Evolutionary conservation across 1,140 invertebrate species (phyloP), one percentile per base, ranked within the genome.

Genomic region (Zophobas morio): DNA sequence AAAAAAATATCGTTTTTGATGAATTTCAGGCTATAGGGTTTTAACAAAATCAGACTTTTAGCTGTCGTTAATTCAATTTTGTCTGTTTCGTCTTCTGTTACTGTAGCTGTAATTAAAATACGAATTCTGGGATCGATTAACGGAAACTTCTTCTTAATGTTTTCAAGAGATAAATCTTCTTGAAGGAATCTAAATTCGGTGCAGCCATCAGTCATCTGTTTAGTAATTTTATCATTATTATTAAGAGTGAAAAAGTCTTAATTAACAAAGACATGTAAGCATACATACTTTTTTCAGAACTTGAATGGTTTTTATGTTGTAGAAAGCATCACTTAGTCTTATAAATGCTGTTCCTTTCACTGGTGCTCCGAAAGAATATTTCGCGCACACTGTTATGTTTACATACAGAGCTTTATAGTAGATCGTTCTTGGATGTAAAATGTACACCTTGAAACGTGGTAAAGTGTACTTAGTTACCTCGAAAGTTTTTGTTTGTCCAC

Each of bases 341-440:
- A 89, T 56, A 2, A 87, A 77, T n/a, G 88, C 82, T 40, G 83
- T 85, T 8, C 92, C 92, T 60, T 90, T 87, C 0, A 93, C 91
- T 0, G 89, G 88, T 80, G 91, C 90, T 2, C 91, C 92, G 78
- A 92, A 93, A 6, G 90, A 91, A 80, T 93, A 93, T 90, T 88
- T 91, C 2, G 90, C 90, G 81, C 90, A 92, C 8, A 93, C 88
- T 72, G 87, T 88, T 81, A 91, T 89, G 4, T 85, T 88, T 1
- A 92, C 83, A 32, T 84, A 85, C 49, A 88, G 84, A 53, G 88
- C 88, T 46, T 89, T 87, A 0, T 88, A 87, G 47, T 92, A 87
- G 40, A 92, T 89, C 47, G 88, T 91, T 47, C 88, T 85, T 0
- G 92, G 91, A 8, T 90, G 86, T n/a, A 87, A 87, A 6, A 93